Base-by-base conservation (phyloP, 1,140 invertebrate genomes). In the Polypedilum pembai region DNA sequence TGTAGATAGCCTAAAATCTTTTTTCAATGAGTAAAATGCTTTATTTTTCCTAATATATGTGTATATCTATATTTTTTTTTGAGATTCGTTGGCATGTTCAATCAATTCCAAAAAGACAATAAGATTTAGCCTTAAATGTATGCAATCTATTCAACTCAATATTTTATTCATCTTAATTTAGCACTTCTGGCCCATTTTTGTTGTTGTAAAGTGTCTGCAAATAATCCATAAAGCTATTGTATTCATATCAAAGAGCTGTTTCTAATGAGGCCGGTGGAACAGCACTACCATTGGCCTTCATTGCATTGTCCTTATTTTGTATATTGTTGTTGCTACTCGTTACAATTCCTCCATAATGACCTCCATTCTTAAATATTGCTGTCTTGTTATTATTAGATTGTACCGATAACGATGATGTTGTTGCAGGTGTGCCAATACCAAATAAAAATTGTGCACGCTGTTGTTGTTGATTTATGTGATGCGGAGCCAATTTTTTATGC, bases 401-500 rank as follows among this genome's bases (percentile, higher is more conserved):
- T 20, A 69, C 18, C 18, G 65, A 69, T 5, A 21, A 8, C 18
- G 17, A 18, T 20, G 65, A 7, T 69, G 18, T 8, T 69, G 20
- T 18, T 18, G 17, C 20, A 20, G 17, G 8, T 69, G 17, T 21
- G 8, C 17, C 17, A 4, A 69, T 21, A 10, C 65, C 65, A 69
- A 69, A 69, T 69, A 69, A 21, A 69, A 69, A 69, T 21, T 69
- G 73, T 18, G 40, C 73, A 8, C 73, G 33, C 18, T 41, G 40
- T 41, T 73, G 40, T 41, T 41, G 73, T 8, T 33, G 7, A 74
- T 17, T 74, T 20, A 17, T 66, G 15, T 74, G 45, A 40, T 75
- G 21, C 33, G 40, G 24, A 24, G 18, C 63, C 24, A 12, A 41
- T 18, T 33, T 41, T 75, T 75, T 75, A 74, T 73, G 74, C 18